Percentiles rank a stretch among this genome's conserved stretches.
Conservation (phyloP, 2,113 vertebrate genomes). For the Felis chaus region DNA sequence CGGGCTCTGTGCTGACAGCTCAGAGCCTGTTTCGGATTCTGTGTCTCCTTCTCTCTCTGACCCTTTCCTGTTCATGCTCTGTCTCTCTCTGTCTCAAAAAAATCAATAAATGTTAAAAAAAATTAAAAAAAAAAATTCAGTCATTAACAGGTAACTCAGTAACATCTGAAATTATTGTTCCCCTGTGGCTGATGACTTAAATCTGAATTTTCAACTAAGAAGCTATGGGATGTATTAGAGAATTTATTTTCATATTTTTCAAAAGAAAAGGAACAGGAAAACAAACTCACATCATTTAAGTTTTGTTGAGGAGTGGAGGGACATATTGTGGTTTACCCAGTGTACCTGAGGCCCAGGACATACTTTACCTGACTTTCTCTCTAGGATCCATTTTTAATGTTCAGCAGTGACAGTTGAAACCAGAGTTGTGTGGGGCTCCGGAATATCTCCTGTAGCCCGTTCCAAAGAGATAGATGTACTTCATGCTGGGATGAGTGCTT, state of each 20-base stretch:
- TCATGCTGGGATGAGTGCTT: background rate
- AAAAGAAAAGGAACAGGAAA: constrained; percentile 5
- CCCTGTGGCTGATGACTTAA: background rate
- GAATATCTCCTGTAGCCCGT: background rate
- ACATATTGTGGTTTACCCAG: background rate
- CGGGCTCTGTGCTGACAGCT: too few relatives aligned
- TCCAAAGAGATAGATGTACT: background rate
- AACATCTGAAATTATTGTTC: background rate
- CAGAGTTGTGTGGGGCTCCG: background rate
- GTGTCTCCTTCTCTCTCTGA: too few relatives aligned
- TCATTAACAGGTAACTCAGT: background rate
- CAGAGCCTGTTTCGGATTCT: too few relatives aligned
- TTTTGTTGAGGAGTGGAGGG: background rate
- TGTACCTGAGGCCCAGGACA: background rate
- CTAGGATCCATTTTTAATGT: background rate
- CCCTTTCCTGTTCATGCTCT: too few relatives aligned
- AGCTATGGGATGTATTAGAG: background rate
- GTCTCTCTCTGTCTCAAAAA: too few relatives aligned
- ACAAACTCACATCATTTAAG: background rate
- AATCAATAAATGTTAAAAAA: too few relatives aligned
- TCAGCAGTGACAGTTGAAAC: background rate
- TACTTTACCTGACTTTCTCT: background rate
- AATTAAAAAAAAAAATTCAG: too few relatives aligned
- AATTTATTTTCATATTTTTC: background rate
- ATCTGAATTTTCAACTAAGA: constrained; percentile 21